A percentile compares a stretch with the other conserved stretches of the same genome.
Conservation (phyloP, 2,797 vertebrate species). For the Hippoglossus hippoglossus region DNA sequence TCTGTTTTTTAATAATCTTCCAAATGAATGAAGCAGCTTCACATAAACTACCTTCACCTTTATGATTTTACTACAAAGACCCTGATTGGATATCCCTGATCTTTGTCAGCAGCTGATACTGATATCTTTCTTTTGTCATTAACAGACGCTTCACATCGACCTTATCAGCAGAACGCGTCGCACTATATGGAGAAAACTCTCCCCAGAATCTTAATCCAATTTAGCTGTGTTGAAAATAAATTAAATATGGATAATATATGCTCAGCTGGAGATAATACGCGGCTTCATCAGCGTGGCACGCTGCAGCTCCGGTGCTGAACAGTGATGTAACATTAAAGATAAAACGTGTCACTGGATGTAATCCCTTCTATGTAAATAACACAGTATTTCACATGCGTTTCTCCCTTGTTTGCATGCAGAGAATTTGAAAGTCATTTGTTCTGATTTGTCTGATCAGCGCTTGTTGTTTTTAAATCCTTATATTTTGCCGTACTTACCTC, state of each 20-base stretch:
- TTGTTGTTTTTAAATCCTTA: neutral
- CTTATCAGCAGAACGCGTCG: slow-evolving; percentile 41
- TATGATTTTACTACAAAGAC: no score
- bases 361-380: neutral
- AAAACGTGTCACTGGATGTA: neutral
- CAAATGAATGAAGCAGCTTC: no score
- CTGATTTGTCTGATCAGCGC: neutral
- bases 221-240: slow-evolving; percentile 35
- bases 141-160: slow-evolving; percentile 49
- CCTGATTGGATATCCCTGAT: slow-evolving; percentile 13
- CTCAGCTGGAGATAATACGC: slow-evolving; percentile 38
- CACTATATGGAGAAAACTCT: slow-evolving; percentile 35
- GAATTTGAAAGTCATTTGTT: neutral
- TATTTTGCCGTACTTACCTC: neutral
- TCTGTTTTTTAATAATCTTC: no score
- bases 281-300: slow-evolving; percentile 29
- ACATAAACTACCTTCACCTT: no score
- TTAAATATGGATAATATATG: slow-evolving; percentile 22
- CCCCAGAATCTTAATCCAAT: slow-evolving; percentile 46
- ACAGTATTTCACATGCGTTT: neutral
- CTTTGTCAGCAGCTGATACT: slow-evolving; percentile 20
- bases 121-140: slow-evolving; percentile 46
- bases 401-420: no score
- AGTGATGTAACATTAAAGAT: slow-evolving; percentile 22
- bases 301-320: neutral